phyloP scores from a whole-genome alignment of 2,888 invertebrate genomes.

The Stenchaetothrips biformis region DNA sequence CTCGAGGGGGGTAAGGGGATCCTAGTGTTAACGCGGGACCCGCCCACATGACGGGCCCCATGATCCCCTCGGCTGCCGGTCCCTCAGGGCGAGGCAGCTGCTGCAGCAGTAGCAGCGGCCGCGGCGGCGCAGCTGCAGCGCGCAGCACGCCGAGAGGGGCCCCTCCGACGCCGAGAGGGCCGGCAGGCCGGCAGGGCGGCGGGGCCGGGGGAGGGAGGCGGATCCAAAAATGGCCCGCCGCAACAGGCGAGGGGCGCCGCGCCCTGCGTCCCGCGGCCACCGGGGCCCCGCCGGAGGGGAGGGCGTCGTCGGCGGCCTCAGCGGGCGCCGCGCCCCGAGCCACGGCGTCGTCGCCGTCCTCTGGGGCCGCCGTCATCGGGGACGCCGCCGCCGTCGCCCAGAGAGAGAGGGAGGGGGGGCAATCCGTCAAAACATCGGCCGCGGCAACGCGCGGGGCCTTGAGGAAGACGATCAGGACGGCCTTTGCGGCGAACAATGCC shows the following conservation, averaged over 20 bases:
- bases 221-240: constrained; percentile 16
- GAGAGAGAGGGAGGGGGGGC: too few relatives aligned
- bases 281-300: neutral
- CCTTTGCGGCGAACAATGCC: too few relatives aligned
- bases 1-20: neutral
- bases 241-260: neutral
- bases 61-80: too few relatives aligned
- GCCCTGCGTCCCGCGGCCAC: neutral
- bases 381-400: neutral
- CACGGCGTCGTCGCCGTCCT: neutral
- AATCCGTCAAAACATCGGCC: neutral
- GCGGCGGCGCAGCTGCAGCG: too few relatives aligned
- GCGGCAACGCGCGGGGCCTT: too few relatives aligned
- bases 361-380: neutral
- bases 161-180: too few relatives aligned
- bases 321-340: neutral
- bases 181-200: too few relatives aligned
- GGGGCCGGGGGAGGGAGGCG: neutral
- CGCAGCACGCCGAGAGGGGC: too few relatives aligned
- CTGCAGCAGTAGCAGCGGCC: too few relatives aligned
- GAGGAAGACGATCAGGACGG: too few relatives aligned
- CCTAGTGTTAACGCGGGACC: neutral
- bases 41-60: neutral
- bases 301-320: constrained; percentile 1
- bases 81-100: too few relatives aligned